Evolutionary conservation across 2,113 vertebrate genomes (phyloP), one percentile per base, ranked within the genome.

Genomic region (Podilymbus podiceps): DNA sequence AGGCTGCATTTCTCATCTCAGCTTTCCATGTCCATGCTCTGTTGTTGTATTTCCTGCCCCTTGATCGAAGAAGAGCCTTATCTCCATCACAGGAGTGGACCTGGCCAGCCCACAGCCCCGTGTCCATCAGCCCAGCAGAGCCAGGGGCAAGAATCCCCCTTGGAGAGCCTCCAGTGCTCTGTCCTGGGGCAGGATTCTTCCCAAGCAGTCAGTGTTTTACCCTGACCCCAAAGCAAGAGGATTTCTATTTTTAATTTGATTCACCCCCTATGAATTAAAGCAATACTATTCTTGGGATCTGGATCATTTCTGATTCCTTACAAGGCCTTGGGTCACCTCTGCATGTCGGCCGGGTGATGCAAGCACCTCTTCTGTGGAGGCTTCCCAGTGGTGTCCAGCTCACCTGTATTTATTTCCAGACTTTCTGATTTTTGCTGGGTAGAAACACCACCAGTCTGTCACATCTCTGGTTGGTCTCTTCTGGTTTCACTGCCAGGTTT

Each of bases 171-270:
- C 62, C 38, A 59, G 69, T 30, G 18, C 69, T 75, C 49, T 73
- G 24, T 55, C 49, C 49, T 55, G 20, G 16, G 17, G 31, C 5
- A 2, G 3, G 15, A 44, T 58, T 78, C 38, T 75, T 55, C 35
- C 50, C 69, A 55, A 40, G 4, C 42, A 75, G 19, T 46, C 38
- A 40, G 5, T 78, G 53, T 77, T 60, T 62, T 72, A 73, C 24
- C 50, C 13, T 38, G 22, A 55, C n/a, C 44, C 42, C 38, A 60
- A 75, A 84, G 52, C 42, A 86, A 88, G 25, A 84, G 18, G 52
- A 89, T 87, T 93, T 90, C 52, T 89, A 92, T 84, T 93, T 93
- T 90, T 60, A 59, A 69, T 91, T 85, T 69, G 63, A 86, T 69
- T 92, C 44, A 24, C 12, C 11, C 64, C 3, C 30, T 60, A 0